phyloP scores from a whole-genome alignment of 2,888 invertebrate genomes.

The Temnothorax ravouxi region DNA sequence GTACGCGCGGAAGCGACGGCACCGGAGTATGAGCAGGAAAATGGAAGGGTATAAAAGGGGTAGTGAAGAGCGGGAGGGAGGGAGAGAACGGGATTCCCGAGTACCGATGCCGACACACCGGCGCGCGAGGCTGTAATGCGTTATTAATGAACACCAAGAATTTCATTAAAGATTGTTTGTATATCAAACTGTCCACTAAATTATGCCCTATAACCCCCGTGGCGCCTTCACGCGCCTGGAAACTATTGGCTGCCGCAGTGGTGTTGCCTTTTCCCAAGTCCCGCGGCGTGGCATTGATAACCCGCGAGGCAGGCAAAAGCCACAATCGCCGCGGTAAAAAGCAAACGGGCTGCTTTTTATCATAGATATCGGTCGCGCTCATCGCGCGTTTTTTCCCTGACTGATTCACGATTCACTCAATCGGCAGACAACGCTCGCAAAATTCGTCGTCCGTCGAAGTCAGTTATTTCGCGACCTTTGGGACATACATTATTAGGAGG shows the following conservation, averaged over 20 bases:
- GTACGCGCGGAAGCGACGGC: conserved; percentile 51
- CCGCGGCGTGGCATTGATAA: conserved; percentile 34
- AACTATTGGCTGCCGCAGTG: conserved; percentile 82
- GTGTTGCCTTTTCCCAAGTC: conserved; percentile 59
- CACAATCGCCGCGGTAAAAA: not conserved
- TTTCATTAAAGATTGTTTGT: conserved; percentile 90
- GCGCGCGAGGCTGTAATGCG: conserved; percentile 87
- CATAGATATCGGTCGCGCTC: not conserved
- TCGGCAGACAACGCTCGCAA: not conserved
- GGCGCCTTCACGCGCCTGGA: conserved; percentile 82
- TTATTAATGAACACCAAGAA: conserved; percentile 91
- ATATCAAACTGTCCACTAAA: conserved; percentile 89
- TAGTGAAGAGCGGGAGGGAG: conserved; percentile 25
- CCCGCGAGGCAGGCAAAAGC: conserved; percentile 13
- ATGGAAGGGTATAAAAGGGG: conserved; percentile 51
- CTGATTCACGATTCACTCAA: not conserved
- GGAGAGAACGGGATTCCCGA: conserved; percentile 71
- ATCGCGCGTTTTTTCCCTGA: not conserved
- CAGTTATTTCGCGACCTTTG: conserved; percentile 82
- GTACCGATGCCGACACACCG: conserved; percentile 78
- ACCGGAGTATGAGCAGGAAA: conserved; percentile 46
- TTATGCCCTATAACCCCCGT: conserved; percentile 86
- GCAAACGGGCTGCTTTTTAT: too few species aligned
- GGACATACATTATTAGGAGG: conserved; percentile 81
- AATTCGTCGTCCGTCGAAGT: conserved; percentile 65